A percentile compares a stretch with the other conserved stretches of the same genome.
Conservation (phyloP, 2,888 invertebrate genomes). For the Agrotis segetum region DNA sequence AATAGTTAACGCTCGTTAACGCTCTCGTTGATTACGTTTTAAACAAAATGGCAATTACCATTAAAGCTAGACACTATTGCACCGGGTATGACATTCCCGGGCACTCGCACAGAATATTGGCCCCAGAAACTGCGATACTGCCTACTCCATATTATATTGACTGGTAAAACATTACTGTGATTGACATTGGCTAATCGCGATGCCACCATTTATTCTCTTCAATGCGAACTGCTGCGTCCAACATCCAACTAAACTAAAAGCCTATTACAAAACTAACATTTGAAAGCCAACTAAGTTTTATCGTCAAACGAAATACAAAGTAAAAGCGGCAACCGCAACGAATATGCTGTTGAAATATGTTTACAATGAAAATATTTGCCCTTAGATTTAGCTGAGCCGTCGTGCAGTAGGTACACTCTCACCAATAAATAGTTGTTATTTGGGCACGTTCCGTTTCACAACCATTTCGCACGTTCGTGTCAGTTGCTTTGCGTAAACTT, state of each 20-base stretch:
- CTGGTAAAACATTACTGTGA: constrained; percentile 5
- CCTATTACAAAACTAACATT: constrained; percentile 16
- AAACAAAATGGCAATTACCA: neutral
- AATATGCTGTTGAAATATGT: constrained; percentile 35
- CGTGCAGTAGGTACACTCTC: constrained; percentile 56
- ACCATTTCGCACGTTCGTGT: constrained; percentile 64
- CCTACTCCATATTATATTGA: constrained; percentile 21
- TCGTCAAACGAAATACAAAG: constrained; percentile 7
- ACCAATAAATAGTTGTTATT: constrained; percentile 64
- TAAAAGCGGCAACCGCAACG: constrained; percentile 22
- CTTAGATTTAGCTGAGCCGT: constrained; percentile 42
- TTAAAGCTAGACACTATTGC: neutral
- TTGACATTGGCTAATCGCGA: neutral
- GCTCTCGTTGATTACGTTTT: neutral
- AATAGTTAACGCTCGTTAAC: neutral
- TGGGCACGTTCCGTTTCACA: constrained; percentile 63
- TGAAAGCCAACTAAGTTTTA: constrained; percentile 11
- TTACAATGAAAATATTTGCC: constrained; percentile 46
- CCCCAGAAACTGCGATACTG: neutral
- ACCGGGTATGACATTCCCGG: neutral
- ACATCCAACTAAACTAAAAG: neutral
- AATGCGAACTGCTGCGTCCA: neutral
- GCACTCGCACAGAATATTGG: neutral
- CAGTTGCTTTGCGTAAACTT: constrained; percentile 64
- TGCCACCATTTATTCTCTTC: neutral